These are phyloP conservation scores for Ctena decussata DNA, from an alignment of 2,888 invertebrate genomes.

Conservation along the genomic window DNA sequence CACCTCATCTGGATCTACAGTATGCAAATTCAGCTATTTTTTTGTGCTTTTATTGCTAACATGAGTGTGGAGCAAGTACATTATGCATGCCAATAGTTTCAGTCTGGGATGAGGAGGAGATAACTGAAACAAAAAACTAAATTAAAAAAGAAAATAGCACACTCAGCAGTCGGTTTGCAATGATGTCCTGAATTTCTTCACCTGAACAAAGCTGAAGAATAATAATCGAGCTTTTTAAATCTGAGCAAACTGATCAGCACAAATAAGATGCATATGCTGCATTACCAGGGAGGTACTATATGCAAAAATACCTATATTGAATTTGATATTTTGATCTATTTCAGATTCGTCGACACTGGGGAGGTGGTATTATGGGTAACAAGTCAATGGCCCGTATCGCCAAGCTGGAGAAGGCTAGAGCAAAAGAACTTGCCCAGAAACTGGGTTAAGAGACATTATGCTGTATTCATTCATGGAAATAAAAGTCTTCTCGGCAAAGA, in stretches of 20 bases:
- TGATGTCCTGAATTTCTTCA: conserved; percentile 78
- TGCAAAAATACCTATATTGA: not conserved
- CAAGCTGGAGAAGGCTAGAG: conserved; percentile 98
- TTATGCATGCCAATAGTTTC: too few species aligned
- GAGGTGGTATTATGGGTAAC: conserved; percentile 98
- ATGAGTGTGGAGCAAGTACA: too few species aligned
- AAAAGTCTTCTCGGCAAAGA: conserved; percentile 33
- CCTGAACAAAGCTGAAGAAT: conserved; percentile 65
- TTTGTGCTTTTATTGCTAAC: too few species aligned
- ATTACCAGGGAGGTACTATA: not conserved
- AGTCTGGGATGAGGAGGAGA: too few species aligned
- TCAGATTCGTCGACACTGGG: conserved; percentile 97
- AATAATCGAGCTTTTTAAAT: conserved; percentile 74
- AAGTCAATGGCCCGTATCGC: conserved; percentile 98
- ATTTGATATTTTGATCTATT: conserved; percentile 55
- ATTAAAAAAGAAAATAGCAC: too few species aligned
- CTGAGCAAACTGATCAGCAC: conserved; percentile 58
- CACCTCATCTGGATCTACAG: too few species aligned
- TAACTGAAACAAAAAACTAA: too few species aligned
- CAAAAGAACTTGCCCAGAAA: conserved; percentile 97
- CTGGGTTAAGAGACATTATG: conserved; percentile 78
- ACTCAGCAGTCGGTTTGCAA: too few species aligned
- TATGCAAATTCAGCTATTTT: too few species aligned
- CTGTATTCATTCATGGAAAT: conserved; percentile 52
- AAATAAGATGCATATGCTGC: not conserved